phyloP scores from a whole-genome alignment of 2,888 invertebrate genomes.

The Tetragonisca angustula region DNA sequence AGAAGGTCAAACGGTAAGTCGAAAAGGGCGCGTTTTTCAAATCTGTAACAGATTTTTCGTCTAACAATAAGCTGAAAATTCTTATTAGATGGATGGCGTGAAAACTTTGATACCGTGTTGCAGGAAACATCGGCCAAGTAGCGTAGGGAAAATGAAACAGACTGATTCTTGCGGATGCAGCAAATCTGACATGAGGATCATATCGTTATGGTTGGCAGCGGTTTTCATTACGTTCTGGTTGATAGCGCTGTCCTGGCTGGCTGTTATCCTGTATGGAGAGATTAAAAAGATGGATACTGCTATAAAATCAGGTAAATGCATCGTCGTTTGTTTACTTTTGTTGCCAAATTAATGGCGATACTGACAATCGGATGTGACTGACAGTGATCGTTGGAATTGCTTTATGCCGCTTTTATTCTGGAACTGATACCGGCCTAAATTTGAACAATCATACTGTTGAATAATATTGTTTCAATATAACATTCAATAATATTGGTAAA shows the following conservation, averaged over 20 bases:
- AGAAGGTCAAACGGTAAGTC: constrained; percentile 86
- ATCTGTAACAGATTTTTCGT: too few relatives aligned
- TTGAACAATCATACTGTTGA: not conserved
- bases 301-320: constrained; percentile 80
- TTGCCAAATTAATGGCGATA: not conserved
- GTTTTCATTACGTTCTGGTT: constrained; percentile 81
- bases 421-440: constrained; percentile 47
- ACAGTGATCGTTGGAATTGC: not conserved
- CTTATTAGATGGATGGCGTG: not conserved
- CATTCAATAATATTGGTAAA: not conserved
- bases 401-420: constrained; percentile 47
- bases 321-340: not conserved
- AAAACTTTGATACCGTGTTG: constrained; percentile 32
- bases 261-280: constrained; percentile 81
- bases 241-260: constrained; percentile 81
- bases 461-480: not conserved
- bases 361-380: not conserved
- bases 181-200: constrained; percentile 72
- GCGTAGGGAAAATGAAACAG: constrained; percentile 66
- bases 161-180: constrained; percentile 71
- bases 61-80: not conserved
- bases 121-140: constrained; percentile 74
- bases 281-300: constrained; percentile 81
- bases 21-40: not conserved
- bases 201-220: constrained; percentile 78